Conservation (phyloP, 2,888 invertebrate genomes). For the Epsilonema sp. region DNA sequence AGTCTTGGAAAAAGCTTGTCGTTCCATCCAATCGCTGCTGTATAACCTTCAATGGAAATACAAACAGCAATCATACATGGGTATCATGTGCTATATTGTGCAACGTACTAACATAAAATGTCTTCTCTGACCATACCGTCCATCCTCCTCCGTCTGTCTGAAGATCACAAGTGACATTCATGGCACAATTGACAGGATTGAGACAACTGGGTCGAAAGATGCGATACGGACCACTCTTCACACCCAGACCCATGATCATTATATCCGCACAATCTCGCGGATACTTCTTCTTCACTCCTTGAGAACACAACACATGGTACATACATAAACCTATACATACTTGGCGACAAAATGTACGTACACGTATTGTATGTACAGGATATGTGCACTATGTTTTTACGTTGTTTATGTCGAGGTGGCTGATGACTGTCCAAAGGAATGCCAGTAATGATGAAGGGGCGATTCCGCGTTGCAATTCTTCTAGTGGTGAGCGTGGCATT, state of each 20-base stretch:
- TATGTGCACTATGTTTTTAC: no score
- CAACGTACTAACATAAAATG: no score
- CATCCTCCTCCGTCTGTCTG: constrained; percentile 4
- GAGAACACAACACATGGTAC: not conserved
- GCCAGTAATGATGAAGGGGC: no score
- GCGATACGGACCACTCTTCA: not conserved
- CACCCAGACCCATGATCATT: not conserved
- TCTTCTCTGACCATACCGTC: constrained; percentile 3
- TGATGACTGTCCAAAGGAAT: no score
- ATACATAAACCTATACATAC: no score
- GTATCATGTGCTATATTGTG: no score
- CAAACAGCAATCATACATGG: no score
- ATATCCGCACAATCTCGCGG: constrained; percentile 3
- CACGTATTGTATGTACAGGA: no score
- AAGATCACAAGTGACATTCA: not conserved
- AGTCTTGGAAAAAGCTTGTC: not conserved
- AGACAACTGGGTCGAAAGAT: constrained; percentile 2
- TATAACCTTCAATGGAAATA: constrained; percentile 3
- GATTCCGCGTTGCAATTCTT: no score
- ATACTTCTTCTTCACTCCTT: not conserved
- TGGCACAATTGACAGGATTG: not conserved
- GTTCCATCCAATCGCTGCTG: constrained; percentile 1
- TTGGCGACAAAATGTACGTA: no score
- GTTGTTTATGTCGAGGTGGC: no score
- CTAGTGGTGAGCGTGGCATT: no score